These are phyloP conservation scores for Paraplagusia blochii DNA, from an alignment of 2,113 vertebrate species.

Conservation along the genomic window DNA sequence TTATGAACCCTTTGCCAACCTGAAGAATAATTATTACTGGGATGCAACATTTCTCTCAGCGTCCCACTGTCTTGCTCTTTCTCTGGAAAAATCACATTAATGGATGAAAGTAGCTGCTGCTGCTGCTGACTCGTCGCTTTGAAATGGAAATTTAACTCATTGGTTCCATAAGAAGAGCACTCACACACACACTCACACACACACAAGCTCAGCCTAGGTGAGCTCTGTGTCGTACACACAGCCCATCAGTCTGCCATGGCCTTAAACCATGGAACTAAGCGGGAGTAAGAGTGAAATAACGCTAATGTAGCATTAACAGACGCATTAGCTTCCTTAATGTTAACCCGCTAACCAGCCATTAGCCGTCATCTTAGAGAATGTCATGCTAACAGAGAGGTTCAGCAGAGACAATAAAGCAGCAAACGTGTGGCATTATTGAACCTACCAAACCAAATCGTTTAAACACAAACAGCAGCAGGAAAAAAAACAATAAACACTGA, in stretches of 20 bases:
- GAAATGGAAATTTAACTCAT: slow-evolving; percentile 75
- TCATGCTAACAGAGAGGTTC: slow-evolving; percentile 52
- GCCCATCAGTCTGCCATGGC: slow-evolving; percentile 44
- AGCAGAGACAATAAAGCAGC: slow-evolving; percentile 38
- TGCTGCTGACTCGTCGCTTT: slow-evolving; percentile 71
- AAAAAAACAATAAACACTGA: slow-evolving; percentile 8
- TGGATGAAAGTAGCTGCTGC: slow-evolving; percentile 74
- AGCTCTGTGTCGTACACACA: slow-evolving; percentile 23
- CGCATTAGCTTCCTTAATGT: slow-evolving; percentile 70
- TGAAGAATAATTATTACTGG: slow-evolving; percentile 58
- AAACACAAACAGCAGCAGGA: slow-evolving; percentile 8
- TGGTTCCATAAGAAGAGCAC: slow-evolving; percentile 66
- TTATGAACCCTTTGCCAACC: slow-evolving; percentile 48
- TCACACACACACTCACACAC: slow-evolving; percentile 32
- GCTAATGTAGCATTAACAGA: slow-evolving; percentile 72
- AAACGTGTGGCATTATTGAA: too few relatives aligned
- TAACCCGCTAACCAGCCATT: slow-evolving; percentile 69
- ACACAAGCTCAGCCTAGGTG: slow-evolving; percentile 40
- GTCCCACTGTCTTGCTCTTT: slow-evolving; percentile 57
- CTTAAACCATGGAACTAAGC: slow-evolving; percentile 70
- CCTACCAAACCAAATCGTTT: too few relatives aligned
- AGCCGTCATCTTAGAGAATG: slow-evolving; percentile 66
- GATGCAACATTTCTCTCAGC: slow-evolving; percentile 42
- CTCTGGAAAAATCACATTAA: slow-evolving; percentile 72
- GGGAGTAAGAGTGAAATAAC: slow-evolving; percentile 62